Percentiles rank a stretch among this genome's conserved stretches.
Conservation (phyloP, 37 sponge, comb jelly and placozoan species). For the Agelas oroides region DNA sequence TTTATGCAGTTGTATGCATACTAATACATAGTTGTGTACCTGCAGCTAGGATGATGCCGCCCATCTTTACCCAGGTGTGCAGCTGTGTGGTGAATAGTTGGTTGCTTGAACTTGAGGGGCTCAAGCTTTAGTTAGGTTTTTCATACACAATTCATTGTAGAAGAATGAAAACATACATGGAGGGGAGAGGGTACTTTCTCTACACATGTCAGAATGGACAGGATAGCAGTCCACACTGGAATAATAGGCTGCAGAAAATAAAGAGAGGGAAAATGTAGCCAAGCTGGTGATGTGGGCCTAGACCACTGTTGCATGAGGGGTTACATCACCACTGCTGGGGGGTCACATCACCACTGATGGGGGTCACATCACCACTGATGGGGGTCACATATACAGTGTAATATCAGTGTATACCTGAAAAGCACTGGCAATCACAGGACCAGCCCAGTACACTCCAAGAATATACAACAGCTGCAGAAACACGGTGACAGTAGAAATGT, state of each 20-base stretch:
- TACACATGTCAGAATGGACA: constrained; percentile 53
- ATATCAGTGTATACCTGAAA: constrained; percentile 37
- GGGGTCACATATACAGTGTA: no score
- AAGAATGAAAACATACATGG: background rate
- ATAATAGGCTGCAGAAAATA: constrained; percentile 34
- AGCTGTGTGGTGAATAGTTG: constrained; percentile 20
- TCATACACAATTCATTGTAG: no score
- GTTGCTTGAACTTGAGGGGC: no score
- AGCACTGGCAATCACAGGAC: constrained; percentile 72
- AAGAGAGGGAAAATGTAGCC: background rate
- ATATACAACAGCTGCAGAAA: constrained; percentile 69
- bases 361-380: no score
- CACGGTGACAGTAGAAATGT: no score
- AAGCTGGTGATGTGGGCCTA: no score
- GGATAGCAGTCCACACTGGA: constrained; percentile 67
- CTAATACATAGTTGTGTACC: constrained; percentile 20
- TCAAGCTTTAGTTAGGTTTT: no score
- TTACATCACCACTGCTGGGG: no score
- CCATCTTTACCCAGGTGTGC: constrained; percentile 57
- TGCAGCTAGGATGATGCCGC: constrained; percentile 66
- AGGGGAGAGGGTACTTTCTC: constrained; percentile 52
- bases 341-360: no score
- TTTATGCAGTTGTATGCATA: no score
- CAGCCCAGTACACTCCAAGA: constrained; percentile 75
- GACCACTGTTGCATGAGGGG: no score